A percentile compares a stretch with the other conserved stretches of the same genome.
Conservation (phyloP, 1,140 invertebrate genomes). For the Chrysomallon squamiferum region DNA sequence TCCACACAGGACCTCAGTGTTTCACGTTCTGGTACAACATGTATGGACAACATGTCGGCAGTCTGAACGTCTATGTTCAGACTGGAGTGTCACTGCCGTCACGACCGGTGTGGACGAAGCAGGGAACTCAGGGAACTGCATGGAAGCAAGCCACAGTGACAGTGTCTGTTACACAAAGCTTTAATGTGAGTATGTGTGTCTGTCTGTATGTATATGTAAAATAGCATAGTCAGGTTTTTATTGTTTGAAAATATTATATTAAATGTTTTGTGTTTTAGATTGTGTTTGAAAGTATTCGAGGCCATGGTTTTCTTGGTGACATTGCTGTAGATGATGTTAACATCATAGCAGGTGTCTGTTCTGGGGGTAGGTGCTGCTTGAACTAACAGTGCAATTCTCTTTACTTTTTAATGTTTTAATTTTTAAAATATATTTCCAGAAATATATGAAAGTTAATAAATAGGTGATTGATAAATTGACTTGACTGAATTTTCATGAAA, state of each 20-base stretch:
- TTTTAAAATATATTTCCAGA: too few relatives aligned
- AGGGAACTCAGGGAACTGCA: constrained; percentile 44
- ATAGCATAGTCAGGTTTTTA: background rate
- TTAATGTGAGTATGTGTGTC: constrained; percentile 28
- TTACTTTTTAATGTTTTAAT: too few relatives aligned
- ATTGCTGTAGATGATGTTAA: constrained; percentile 51
- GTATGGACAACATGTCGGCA: constrained; percentile 44
- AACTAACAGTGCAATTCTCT: too few relatives aligned
- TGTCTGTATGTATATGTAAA: constrained; percentile 1
- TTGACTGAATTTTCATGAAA: too few relatives aligned
- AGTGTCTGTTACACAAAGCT: constrained; percentile 25
- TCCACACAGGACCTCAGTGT: constrained; percentile 6
- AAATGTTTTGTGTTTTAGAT: constrained; percentile 61
- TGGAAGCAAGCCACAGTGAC: constrained; percentile 44
- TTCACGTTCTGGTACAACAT: constrained; percentile 55
- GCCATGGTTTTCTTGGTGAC: constrained; percentile 45
- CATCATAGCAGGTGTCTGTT: constrained; percentile 28
- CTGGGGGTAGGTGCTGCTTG: too few relatives aligned
- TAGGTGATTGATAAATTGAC: too few relatives aligned
- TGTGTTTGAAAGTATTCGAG: constrained; percentile 71
- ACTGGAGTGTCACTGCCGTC: constrained; percentile 20
- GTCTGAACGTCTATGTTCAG: constrained; percentile 44
- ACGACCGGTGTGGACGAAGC: constrained; percentile 41
- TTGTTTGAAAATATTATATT: background rate
- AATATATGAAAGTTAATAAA: too few relatives aligned